Evolutionary conservation across 2,797 vertebrate species (phyloP), one percentile per base, ranked within the genome.

Genomic region (Cyclura pinguis): DNA sequence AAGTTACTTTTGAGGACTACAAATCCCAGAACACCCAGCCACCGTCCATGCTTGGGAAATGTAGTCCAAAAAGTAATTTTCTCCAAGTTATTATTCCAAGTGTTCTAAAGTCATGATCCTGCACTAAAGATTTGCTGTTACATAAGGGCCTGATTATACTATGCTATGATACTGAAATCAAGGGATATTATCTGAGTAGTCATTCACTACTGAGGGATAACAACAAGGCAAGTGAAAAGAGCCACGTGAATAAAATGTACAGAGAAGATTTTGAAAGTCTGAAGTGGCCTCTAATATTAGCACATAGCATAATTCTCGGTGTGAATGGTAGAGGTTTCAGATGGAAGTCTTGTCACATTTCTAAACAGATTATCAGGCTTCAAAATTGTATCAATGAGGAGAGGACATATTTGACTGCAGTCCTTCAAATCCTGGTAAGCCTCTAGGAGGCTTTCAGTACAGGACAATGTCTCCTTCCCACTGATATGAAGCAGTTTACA

Each of bases 371-470:
- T 80, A 80, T 73, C 29, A 73, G 47, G 50, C 2, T 72, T 69
- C 77, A 80, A 32, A n/a, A 72, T 59, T 24, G 42, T 80, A 59
- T 80, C 57, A 80, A 77, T 87, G 76, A 87, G 50, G 52, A 32
- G 9, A 2, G 20, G 14, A 73, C 24, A 86, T 1, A 38, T 76
- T 52, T 67, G 29, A 67, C 20, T 35, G 27, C 38, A 83, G 85
- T 24, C 18, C 29, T 83, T 89, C 59, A 38, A n/a, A 62, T 67
- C 2, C 8, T 78, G 67, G 85, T 76, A 83, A 52, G 57, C 42
- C 57, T 83, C 32, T n/a, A 35, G 16, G 6, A n/a, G 32, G 81
- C 67, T 29, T 55, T 57, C n/a, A 88, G 18, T 32, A 47, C 22
- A 72, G n/a, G 72, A 35, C 12, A 35, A 35, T 77, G 59, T 84